phyloP scores from a whole-genome alignment of 2,797 vertebrate genomes.

The Triplophysa bombifrons region DNA sequence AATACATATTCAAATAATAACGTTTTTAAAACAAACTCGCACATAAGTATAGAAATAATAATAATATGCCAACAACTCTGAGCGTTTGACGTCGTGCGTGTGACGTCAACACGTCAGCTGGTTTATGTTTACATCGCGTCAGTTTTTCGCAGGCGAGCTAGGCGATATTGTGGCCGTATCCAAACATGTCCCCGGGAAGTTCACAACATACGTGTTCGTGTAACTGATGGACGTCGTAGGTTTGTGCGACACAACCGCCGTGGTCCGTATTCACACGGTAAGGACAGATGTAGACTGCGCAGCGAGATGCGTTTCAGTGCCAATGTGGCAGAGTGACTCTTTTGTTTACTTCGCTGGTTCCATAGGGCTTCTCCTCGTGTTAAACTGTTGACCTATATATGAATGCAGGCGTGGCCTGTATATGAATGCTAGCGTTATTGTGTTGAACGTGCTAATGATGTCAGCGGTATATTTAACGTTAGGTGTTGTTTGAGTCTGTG shows the following conservation, averaged over 20 bases:
- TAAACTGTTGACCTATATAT: background rate
- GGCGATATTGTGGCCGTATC: constrained; percentile 57
- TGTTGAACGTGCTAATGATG: too few species aligned
- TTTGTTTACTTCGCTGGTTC: constrained; percentile 44
- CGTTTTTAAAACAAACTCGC: too few species aligned
- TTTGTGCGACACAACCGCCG: constrained; percentile 29
- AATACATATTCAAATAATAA: too few species aligned
- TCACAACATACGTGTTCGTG: background rate
- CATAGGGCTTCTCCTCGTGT: background rate
- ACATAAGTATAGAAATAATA: too few species aligned
- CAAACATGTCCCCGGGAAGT: constrained; percentile 48
- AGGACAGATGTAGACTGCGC: constrained; percentile 33
- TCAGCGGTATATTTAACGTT: background rate
- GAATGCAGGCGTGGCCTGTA: background rate
- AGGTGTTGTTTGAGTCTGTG: background rate
- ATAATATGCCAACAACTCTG: too few species aligned
- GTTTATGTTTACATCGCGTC: constrained; percentile 78
- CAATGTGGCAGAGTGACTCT: constrained; percentile 11
- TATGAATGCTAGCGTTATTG: background rate
- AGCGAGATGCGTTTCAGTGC: background rate
- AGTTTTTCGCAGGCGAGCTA: constrained; percentile 48
- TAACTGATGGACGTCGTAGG: constrained; percentile 25
- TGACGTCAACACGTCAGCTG: constrained; percentile 78
- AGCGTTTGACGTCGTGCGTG: constrained; percentile 51
- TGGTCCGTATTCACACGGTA: constrained; percentile 44